These are phyloP conservation scores for Eupeodes luniger DNA, from an alignment of 2,888 invertebrate genomes.

Conservation along the genomic window DNA sequence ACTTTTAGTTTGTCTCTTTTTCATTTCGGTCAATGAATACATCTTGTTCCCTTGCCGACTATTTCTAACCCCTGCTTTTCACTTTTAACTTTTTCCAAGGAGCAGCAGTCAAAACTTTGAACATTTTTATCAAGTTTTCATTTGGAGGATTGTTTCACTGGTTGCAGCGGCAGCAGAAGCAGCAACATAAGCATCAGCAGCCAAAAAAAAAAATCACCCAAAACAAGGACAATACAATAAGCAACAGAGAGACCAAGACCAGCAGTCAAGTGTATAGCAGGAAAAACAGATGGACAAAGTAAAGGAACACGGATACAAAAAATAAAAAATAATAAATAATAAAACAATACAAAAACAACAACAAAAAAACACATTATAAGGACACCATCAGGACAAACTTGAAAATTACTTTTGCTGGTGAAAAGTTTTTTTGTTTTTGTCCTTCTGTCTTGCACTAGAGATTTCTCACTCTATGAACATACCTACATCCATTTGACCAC, in stretches of 20 bases:
- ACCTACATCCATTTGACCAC: conserved; percentile 10
- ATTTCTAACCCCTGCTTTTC: conserved; percentile 29
- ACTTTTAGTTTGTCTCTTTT: conserved; percentile 9
- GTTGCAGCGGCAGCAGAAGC: conserved; percentile 38
- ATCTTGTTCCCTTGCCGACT: conserved; percentile 32
- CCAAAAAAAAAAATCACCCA: conserved; percentile 5
- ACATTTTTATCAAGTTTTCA: conserved; percentile 70
- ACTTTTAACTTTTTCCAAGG: conserved; percentile 39
- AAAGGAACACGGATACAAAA: conserved; percentile 20
- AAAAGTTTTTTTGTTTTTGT: conserved; percentile 63
- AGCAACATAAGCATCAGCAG: neutral
- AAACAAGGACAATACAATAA: conserved; percentile 47
- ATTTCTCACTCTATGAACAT: conserved; percentile 11
- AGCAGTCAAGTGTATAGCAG: conserved; percentile 30
- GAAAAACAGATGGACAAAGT: conserved; percentile 69
- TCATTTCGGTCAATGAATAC: conserved; percentile 57
- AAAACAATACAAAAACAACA: neutral
- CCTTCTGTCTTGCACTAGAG: conserved; percentile 23
- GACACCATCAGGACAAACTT: conserved; percentile 73
- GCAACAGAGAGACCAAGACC: conserved; percentile 32
- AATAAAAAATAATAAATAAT: conserved; percentile 6
- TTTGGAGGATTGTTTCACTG: conserved; percentile 58
- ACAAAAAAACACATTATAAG: conserved; percentile 45
- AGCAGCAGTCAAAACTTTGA: conserved; percentile 66
- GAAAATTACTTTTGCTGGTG: conserved; percentile 73